A percentile compares a stretch with the other conserved stretches of the same genome.
phyloP scores from a whole-genome alignment of 2,888 invertebrate species.

The Parnassius apollo region DNA sequence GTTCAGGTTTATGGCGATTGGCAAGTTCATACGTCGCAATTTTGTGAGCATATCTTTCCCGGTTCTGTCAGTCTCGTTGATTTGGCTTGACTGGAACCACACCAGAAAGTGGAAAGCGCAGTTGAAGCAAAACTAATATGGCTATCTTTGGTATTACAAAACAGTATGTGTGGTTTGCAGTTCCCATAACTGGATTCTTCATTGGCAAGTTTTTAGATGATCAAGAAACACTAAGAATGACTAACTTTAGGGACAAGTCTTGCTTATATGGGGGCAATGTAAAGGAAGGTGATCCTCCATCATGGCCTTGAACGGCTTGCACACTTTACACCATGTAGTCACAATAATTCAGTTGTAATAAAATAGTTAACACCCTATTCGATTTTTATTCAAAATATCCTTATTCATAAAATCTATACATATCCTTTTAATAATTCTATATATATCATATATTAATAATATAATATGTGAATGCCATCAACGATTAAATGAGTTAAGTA shows the following conservation, averaged over 20 bases:
- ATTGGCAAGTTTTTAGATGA: slow-evolving; percentile 85
- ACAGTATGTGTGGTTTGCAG: slow-evolving; percentile 67
- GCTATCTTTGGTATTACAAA: slow-evolving; percentile 80
- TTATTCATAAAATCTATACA: too few relatives aligned
- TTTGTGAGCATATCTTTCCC: slow-evolving; percentile 86
- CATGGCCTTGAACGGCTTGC: slow-evolving; percentile 83
- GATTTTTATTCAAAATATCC: slow-evolving; percentile 1
- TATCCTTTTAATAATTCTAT: too few relatives aligned
- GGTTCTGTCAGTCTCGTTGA: slow-evolving; percentile 75
- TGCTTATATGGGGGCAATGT: slow-evolving; percentile 85
- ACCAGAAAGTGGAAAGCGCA: slow-evolving; percentile 87
- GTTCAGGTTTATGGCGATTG: slow-evolving; percentile 78
- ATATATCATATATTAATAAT: too few relatives aligned
- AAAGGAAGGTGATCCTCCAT: slow-evolving; percentile 85
- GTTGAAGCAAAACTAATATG: slow-evolving; percentile 60
- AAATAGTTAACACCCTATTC: slow-evolving; percentile 6
- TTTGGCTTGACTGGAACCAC: slow-evolving; percentile 87
- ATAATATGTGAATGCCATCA: too few relatives aligned
- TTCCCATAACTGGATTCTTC: slow-evolving; percentile 81
- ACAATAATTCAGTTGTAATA: slow-evolving; percentile 7
- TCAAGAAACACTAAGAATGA: slow-evolving; percentile 86
- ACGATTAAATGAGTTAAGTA: too few relatives aligned
- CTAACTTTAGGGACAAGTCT: slow-evolving; percentile 89
- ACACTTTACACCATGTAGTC: background rate
- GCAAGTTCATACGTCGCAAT: slow-evolving; percentile 81